Base-by-base conservation (phyloP, 2,888 invertebrate species). In the Hydraecia micacea region DNA sequence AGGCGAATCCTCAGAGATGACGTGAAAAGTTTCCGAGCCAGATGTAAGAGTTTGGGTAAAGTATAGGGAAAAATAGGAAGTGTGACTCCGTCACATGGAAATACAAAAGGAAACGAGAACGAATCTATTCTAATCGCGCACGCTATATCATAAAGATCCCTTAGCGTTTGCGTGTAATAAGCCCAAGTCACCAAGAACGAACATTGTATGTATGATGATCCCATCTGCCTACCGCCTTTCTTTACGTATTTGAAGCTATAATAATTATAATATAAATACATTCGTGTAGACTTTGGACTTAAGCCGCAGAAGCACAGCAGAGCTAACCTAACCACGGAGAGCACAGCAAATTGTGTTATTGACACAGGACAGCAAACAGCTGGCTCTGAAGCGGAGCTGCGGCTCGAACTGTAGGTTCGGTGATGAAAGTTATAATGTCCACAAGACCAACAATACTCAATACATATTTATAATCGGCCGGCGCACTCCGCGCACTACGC, bases 381-480 rank as follows among this genome's bases (percentile, higher is more conserved):
- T 66, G 55, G 39, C 39, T 36, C 21, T 15, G n/a, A 55, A 21
- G 58, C 63, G 55, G 28, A 46, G 7, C 52, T 68, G 52, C 49
- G 60, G 28, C n/a, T 5, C 70, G 8, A 58, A n/a, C 72, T 63
- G 55, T 68, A 62, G 13, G 15, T 2, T 32, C 15, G n/a, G 32
- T 58, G 28, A 79, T 52, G 73, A 70, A 66, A 83, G 25, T 62
- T 66, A 8, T 52, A 46, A 25, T 60, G 5, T 21, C 9, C 42
- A 62, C 68, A 39, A 39, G 1, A 21, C 18, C 49, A 25, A 66
- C 55, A 72, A 36, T 70, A 28, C 55, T 73, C 58, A 28, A 71
- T 83, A 79, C 67, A 70, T 76, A 84, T 68, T 75, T 76, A 84
- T 65, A 73, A 49, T 71, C 62, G 58, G 75, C 72, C 58, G 62